Evolutionary conservation across 2,888 invertebrate genomes (phyloP).

Genomic region (Esperia sulphurella): DNA sequence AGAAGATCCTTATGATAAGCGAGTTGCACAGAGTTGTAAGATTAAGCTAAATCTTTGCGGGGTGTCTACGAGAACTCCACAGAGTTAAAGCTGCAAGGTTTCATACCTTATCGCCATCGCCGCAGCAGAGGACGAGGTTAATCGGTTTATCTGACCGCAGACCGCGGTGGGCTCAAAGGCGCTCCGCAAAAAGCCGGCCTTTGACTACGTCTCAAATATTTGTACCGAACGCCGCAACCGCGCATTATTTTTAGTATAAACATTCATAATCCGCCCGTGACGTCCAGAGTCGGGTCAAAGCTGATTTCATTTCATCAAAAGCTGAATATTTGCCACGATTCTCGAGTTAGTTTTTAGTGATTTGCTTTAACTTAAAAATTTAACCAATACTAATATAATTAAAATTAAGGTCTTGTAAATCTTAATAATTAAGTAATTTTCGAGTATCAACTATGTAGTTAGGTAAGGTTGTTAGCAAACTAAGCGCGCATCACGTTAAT

Average conservation of each 20-base stretch:
- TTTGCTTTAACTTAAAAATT: no score
- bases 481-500: slow-evolving; percentile 8
- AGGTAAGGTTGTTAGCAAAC: neutral
- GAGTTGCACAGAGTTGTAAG: no score
- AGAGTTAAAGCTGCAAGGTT: neutral
- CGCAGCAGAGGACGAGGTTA: slow-evolving; percentile 26
- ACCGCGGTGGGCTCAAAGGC: slow-evolving; percentile 62
- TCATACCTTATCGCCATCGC: no score
- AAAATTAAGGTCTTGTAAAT: no score
- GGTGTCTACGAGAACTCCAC: no score
- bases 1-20: no score
- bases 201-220: slow-evolving; percentile 75
- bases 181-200: slow-evolving; percentile 68
- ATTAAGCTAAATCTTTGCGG: no score
- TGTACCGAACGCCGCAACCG: slow-evolving; percentile 63
- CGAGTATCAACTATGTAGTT: neutral
- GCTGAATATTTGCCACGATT: no score
- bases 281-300: slow-evolving; percentile 31
- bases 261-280: slow-evolving; percentile 59
- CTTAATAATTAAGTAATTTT: no score
- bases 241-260: slow-evolving; percentile 75
- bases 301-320: slow-evolving; percentile 31
- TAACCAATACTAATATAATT: no score
- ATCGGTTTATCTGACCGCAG: slow-evolving; percentile 74
- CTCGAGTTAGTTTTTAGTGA: no score